These are phyloP conservation scores for Semicossyphus pulcher DNA, from an alignment of 2,113 vertebrate species.

Conservation along the genomic window DNA sequence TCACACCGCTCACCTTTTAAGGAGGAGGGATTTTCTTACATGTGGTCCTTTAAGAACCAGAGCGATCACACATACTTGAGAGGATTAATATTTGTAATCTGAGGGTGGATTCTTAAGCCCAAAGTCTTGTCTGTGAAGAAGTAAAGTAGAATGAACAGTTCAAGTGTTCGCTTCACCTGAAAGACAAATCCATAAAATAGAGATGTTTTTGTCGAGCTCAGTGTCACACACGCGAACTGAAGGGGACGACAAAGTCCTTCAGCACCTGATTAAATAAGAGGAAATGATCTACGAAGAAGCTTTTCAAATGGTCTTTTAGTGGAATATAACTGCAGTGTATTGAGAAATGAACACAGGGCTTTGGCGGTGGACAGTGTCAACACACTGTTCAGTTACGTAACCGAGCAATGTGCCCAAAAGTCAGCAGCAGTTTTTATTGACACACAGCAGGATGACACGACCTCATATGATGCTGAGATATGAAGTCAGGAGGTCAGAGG, in stretches of 20 bases:
- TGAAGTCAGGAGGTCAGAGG: not conserved
- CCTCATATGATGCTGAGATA: conserved; percentile 13
- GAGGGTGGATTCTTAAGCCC: not conserved
- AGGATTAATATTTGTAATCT: conserved; percentile 19
- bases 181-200: not conserved
- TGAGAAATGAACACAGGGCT: not conserved
- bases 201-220: too few relatives aligned
- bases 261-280: too few relatives aligned
- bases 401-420: conserved; percentile 15
- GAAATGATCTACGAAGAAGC: not conserved
- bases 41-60: not conserved
- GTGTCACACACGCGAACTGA: too few relatives aligned
- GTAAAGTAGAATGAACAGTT: not conserved
- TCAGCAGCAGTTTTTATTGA: conserved; percentile 28
- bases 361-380: conserved; percentile 26
- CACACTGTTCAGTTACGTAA: not conserved
- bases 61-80: not conserved
- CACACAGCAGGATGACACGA: conserved; percentile 25
- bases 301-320: not conserved
- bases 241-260: too few relatives aligned
- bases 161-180: not conserved
- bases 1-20: not conserved
- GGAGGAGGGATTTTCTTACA: not conserved
- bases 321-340: not conserved
- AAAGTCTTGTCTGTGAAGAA: not conserved